Evolutionary conservation across 1,140 invertebrate genomes (phyloP).

Genomic region (Microplitis demolitor): DNA sequence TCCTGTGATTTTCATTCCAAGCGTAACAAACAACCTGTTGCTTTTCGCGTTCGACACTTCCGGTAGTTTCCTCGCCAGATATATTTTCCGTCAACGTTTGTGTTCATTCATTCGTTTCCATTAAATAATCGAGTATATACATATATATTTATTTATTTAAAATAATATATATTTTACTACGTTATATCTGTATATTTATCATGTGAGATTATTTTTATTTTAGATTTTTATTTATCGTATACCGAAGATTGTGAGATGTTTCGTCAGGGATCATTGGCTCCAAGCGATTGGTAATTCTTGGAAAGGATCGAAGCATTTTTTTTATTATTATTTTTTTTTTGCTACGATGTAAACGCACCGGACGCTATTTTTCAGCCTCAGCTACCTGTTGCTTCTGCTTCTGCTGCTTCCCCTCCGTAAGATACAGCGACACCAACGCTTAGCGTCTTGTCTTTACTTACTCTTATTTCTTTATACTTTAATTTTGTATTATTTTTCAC

Average conservation of each 20-base stretch:
- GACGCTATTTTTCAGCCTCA: constrained; percentile 20
- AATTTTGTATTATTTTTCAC: no score
- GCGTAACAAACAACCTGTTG: constrained; percentile 18
- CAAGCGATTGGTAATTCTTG: not conserved
- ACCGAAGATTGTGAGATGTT: constrained; percentile 1
- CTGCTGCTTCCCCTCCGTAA: not conserved
- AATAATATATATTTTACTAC: not conserved
- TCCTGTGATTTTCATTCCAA: constrained; percentile 6
- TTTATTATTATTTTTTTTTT: not conserved
- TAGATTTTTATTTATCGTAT: not conserved
- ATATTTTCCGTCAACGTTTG: constrained; percentile 11
- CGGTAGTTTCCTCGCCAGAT: not conserved
- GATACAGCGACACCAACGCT: not conserved
- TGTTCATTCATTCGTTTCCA: not conserved
- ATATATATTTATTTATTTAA: not conserved
- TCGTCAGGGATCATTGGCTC: not conserved
- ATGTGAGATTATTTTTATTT: not conserved
- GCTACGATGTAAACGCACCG: constrained; percentile 6
- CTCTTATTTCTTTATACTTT: not conserved
- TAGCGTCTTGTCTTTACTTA: not conserved
- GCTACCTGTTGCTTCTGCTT: constrained; percentile 32
- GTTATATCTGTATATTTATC: not conserved
- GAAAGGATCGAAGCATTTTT: constrained; percentile 17
- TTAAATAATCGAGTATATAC: not conserved
- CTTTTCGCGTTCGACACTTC: not conserved